A percentile compares a stretch with the other conserved stretches of the same genome.
Evolutionary conservation across 2,797 vertebrate genomes (phyloP).

Genomic region (Pipistrellus nathusii): DNA sequence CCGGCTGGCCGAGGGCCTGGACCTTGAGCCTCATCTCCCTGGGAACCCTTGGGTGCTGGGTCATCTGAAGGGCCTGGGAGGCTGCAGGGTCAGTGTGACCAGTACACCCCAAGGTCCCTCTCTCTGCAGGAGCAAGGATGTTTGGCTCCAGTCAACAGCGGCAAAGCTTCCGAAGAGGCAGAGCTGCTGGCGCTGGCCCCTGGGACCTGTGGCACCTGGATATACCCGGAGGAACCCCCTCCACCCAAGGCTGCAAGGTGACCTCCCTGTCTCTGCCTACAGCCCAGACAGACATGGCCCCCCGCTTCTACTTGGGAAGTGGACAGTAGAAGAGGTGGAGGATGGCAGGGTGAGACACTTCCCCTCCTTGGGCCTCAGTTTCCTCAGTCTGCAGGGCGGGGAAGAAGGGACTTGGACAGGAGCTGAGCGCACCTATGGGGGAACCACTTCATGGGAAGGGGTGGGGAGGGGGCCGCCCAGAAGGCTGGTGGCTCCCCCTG

Average conservation of each 20-base stretch:
- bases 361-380: slow-evolving; percentile 41
- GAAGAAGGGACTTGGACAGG: not conserved
- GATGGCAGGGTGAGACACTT: not conserved
- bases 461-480: not conserved
- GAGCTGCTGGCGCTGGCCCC: not conserved
- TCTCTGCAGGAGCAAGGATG: slow-evolving; percentile 54
- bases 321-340: not conserved
- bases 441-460: not conserved
- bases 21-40: not conserved
- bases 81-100: not conserved
- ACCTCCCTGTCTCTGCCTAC: not conserved
- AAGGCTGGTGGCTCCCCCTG: not conserved
- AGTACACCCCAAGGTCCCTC: not conserved
- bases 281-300: not conserved
- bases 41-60: not conserved
- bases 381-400: not conserved
- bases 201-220: not conserved
- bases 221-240: not conserved
- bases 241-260: not conserved
- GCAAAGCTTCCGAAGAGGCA: not conserved
- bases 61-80: not conserved
- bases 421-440: not conserved
- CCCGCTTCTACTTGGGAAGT: not conserved
- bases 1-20: not conserved
- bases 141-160: not conserved